A percentile compares a stretch with the other conserved stretches of the same genome.
phyloP scores from a whole-genome alignment of 2,113 vertebrate species.

The Eretmochelys imbricata region DNA sequence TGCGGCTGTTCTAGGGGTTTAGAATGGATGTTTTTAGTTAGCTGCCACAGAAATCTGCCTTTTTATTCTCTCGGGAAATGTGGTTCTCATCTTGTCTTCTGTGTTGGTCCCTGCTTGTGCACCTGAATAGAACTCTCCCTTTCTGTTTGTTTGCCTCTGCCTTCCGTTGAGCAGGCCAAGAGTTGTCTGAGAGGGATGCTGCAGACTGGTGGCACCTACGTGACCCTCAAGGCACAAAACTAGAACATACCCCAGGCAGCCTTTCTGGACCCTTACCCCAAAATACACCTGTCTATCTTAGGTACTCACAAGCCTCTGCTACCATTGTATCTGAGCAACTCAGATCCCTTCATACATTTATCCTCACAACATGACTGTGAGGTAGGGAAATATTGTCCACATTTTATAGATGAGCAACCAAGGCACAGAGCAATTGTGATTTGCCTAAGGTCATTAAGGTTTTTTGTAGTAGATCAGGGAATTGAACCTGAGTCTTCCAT shows the following conservation, averaged over 20 bases:
- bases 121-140: background rate
- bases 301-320: background rate
- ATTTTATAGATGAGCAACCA: background rate
- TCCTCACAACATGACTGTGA: background rate
- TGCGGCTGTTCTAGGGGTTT: background rate
- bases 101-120: background rate
- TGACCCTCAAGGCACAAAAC: slow-evolving; percentile 34
- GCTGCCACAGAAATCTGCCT: background rate
- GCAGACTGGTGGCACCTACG: rapidly evolving
- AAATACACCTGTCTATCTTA: background rate
- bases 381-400: background rate
- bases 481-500: background rate
- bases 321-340: too few relatives aligned
- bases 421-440: background rate
- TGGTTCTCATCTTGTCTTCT: slow-evolving; percentile 19
- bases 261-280: slow-evolving; percentile 30
- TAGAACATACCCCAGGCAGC: slow-evolving; percentile 14
- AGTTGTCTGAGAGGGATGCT: slow-evolving; percentile 22
- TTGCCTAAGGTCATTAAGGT: background rate
- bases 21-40: background rate
- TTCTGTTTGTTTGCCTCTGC: slow-evolving; percentile 54
- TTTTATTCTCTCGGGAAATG: background rate
- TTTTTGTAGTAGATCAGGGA: background rate
- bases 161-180: slow-evolving; percentile 41
- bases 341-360: background rate